Evolutionary conservation across 1,140 invertebrate genomes (phyloP).

Genomic region (Augochlora pura): DNA sequence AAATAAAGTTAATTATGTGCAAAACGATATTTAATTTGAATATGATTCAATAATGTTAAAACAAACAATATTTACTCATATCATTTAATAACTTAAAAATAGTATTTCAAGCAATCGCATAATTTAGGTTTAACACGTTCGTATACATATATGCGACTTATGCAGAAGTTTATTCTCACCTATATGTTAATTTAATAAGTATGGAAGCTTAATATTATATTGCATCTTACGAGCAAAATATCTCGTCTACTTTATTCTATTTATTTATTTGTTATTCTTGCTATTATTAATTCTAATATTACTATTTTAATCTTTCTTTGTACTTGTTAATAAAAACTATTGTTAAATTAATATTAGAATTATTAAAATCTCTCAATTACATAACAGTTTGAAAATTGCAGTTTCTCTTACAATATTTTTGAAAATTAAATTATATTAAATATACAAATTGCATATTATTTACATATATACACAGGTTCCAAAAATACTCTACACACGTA

Average conservation of each 20-base stretch:
- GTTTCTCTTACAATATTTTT: neutral
- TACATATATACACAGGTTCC: neutral
- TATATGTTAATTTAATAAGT: constrained; percentile 34
- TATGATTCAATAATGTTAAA: neutral
- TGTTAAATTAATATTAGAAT: neutral
- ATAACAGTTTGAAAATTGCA: neutral
- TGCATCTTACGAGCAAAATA: neutral
- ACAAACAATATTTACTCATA: neutral
- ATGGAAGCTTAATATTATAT: constrained; percentile 8
- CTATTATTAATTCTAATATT: neutral
- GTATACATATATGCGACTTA: neutral
- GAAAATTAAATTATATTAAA: neutral
- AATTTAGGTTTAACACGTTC: neutral
- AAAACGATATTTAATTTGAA: no score
- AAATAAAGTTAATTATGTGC: no score
- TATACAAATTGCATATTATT: neutral
- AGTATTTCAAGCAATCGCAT: neutral
- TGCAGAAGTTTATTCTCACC: constrained; percentile 23
- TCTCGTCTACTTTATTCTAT: neutral
- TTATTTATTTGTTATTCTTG: neutral
- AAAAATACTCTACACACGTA: neutral
- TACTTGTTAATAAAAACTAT: neutral
- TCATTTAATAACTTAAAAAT: constrained; percentile 8
- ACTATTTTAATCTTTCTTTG: neutral
- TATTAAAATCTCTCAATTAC: neutral